Evolutionary conservation across 2,113 vertebrate genomes (phyloP), one percentile per base, ranked within the genome.

Genomic region (Mus pahari): DNA sequence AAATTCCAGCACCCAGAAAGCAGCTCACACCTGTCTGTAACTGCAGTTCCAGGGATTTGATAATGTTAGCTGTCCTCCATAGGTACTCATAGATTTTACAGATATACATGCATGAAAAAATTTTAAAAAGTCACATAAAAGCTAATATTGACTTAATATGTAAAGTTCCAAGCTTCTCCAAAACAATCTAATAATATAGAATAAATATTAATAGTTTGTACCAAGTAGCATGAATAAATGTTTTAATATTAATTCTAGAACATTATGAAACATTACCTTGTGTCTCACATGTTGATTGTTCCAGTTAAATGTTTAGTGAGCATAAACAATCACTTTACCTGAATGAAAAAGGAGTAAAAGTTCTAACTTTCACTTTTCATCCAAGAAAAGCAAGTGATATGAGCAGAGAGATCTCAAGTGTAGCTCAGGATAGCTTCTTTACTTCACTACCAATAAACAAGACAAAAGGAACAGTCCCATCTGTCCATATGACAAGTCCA

Each of bases 401-500:
- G 79, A 86, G n/a, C 8, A 39, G 26, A 73, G 10, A 12, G 58
- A 5, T 86, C 68, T 82, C 88, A 68, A 53, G 26, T 93, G n/a
- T 36, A 81, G 31, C 7, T 73, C 70, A 74, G 62, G 11, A 73
- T 90, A 66, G 91, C 45, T 84, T 42, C 55, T 55, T 86, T 92
- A 83, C 58, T 91, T 90, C 16, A 77, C 36, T 66, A 86, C 14
- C 53, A 58, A 90, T 78, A 91, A 96, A 95, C 95, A 86, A 77
- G 87, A 86, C 74, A 90, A 94, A 96, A 19, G 92, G 91, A 97
- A 96, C 93, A 95, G 20, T 93, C 83, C 97, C 96, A 97, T 97
- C 97, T 98, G 97, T 92, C 95, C 92, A 70, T 31, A 87, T 96
- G 97, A 97, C 95, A 96, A 97, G 94, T 96, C 90, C 97, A 97